Evolutionary conservation across 2,797 vertebrate genomes (phyloP).

Genomic region (Podarcis lilfordi): DNA sequence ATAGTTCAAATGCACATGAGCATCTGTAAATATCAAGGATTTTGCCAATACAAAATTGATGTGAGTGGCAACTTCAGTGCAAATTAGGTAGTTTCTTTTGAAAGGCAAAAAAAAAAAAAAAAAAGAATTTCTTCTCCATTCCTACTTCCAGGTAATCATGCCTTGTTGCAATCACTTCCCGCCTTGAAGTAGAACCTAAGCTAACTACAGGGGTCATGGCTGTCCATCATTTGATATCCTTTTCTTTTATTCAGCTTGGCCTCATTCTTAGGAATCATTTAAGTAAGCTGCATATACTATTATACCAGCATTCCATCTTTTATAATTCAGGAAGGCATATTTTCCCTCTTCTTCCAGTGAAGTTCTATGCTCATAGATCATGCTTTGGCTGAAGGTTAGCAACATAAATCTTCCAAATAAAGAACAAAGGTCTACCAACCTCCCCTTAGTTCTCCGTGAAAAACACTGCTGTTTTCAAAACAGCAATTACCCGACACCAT

Average conservation of each 20-base stretch:
- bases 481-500: slow-evolving; percentile 57
- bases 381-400: slow-evolving; percentile 59
- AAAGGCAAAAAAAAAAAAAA: too few relatives aligned
- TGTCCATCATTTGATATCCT: slow-evolving; percentile 34
- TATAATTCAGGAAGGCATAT: slow-evolving; percentile 54
- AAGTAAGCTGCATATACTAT: slow-evolving; percentile 46
- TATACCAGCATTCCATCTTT: slow-evolving; percentile 58
- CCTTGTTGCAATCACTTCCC: slow-evolving; percentile 43
- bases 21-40: too few relatives aligned
- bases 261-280: slow-evolving; percentile 45
- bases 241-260: slow-evolving; percentile 58
- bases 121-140: too few relatives aligned
- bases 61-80: too few relatives aligned
- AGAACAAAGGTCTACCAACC: slow-evolving; percentile 59
- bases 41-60: too few relatives aligned
- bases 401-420: slow-evolving; percentile 70
- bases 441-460: slow-evolving; percentile 52
- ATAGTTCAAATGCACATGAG: too few relatives aligned
- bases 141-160: not conserved
- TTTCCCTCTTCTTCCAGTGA: slow-evolving; percentile 24
- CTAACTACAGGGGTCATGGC: slow-evolving; percentile 37
- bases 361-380: slow-evolving; percentile 52
- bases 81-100: too few relatives aligned
- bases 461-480: slow-evolving; percentile 61
- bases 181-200: slow-evolving; percentile 25